Percentiles rank a stretch among this genome's conserved stretches.
Evolutionary conservation across 1,140 invertebrate species (phyloP).

Genomic region (Musca domestica): DNA sequence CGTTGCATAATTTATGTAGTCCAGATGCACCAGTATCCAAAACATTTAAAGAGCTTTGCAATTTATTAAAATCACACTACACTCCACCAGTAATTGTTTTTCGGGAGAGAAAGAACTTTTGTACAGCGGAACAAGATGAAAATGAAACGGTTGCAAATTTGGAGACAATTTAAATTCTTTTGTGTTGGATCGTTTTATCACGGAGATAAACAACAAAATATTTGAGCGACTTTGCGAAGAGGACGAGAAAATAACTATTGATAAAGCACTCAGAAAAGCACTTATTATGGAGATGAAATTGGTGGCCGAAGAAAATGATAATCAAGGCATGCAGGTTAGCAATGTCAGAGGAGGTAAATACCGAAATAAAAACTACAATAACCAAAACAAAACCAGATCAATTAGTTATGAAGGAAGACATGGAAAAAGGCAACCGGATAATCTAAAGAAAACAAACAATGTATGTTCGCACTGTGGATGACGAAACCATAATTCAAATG

Average conservation of each 20-base stretch:
- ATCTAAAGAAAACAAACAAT: neutral
- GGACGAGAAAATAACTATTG: conserved; percentile 9
- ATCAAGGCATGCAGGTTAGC: neutral
- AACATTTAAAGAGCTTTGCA: conserved; percentile 3
- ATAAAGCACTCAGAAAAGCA: conserved; percentile 18
- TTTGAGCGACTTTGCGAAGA: conserved; percentile 24
- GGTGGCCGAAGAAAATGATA: neutral
- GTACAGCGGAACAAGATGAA: neutral
- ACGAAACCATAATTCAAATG: too few species aligned
- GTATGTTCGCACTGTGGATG: conserved; percentile 8
- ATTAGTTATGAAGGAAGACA: neutral
- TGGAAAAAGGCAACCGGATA: neutral
- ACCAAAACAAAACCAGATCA: neutral
- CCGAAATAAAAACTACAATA: conserved; percentile 1
- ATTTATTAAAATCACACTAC: conserved; percentile 2
- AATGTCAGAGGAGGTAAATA: neutral
- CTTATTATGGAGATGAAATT: conserved; percentile 22
- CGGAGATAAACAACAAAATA: conserved; percentile 13
- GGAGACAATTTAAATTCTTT: conserved; percentile 18
- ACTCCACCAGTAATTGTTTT: conserved; percentile 12
- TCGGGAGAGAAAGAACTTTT: conserved; percentile 12
- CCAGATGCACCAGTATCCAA: conserved; percentile 6
- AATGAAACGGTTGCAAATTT: conserved; percentile 18
- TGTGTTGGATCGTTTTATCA: conserved; percentile 21
- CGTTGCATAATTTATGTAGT: conserved; percentile 11